These are phyloP conservation scores for Chlorops oryzae DNA, from an alignment of 1,140 invertebrate species.

Conservation along the genomic window DNA sequence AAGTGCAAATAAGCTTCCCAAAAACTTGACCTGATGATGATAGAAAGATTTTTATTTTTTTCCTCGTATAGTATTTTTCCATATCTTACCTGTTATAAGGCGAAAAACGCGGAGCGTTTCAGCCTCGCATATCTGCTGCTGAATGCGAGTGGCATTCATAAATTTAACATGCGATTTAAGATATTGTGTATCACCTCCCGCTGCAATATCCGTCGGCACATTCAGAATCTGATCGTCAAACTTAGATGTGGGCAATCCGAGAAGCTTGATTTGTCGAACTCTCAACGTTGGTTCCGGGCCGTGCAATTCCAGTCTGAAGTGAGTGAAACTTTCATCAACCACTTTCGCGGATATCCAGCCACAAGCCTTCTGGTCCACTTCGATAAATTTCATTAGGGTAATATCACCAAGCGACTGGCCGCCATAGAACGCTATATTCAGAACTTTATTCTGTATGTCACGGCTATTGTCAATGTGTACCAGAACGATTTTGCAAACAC, in stretches of 20 bases:
- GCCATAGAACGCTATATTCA: conserved; percentile 72
- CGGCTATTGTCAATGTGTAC: conserved; percentile 91
- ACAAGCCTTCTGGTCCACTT: conserved; percentile 70
- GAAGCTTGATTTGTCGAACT: conserved; percentile 69
- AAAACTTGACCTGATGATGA: conserved; percentile 63
- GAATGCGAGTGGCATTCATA: conserved; percentile 54
- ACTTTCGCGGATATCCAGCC: conserved; percentile 85
- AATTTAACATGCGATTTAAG: conserved; percentile 26
- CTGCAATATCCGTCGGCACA: conserved; percentile 49
- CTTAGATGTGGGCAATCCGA: conserved; percentile 27
- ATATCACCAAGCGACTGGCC: conserved; percentile 76
- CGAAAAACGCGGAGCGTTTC: conserved; percentile 91
- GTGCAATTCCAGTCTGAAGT: conserved; percentile 75
- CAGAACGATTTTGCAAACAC: conserved; percentile 56
- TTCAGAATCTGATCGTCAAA: conserved; percentile 22
- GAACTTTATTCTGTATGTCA: conserved; percentile 87
- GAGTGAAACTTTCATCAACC: conserved; percentile 46
- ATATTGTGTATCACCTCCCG: conserved; percentile 6
- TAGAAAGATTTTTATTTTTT: no score
- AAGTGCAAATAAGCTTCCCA: conserved; percentile 83
- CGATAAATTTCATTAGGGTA: conserved; percentile 68
- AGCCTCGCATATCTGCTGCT: conserved; percentile 81
- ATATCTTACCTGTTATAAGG: conserved; percentile 83
- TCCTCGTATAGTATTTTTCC: no score
- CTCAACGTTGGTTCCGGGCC: conserved; percentile 86